Evolutionary conservation across 2,797 vertebrate genomes (phyloP), one percentile per base, ranked within the genome.

Genomic region (Euthynnus affinis): DNA sequence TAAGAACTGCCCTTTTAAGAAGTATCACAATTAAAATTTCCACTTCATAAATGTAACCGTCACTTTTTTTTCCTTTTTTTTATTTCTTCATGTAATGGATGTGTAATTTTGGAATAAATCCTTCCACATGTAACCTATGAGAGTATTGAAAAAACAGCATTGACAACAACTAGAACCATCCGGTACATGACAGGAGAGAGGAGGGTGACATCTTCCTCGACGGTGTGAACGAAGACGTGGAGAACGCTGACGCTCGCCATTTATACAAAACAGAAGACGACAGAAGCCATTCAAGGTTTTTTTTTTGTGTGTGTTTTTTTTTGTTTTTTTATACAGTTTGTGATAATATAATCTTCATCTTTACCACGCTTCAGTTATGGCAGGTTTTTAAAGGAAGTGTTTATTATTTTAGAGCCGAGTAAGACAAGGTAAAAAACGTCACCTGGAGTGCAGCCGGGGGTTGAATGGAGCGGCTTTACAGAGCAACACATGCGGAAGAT

Each of bases 401-500:
- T 49, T 3, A 13, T 49, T 3, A 13, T 49, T 17, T 13, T 9
- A 20, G 40, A 76, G 51, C 71, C 4, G 49, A 81, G 78, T n/a
- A 6, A 72, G 78, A 74, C 23, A 59, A 83, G 78, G 63, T 51
- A 57, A 85, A 57, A 85, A 48, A 61, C 1, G 55, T 72, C 62
- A 17, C 77, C 80, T 71, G 40, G 51, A 83, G 74, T 65, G 85
- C 71, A 71, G 62, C 67, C 49, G 70, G 6, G 15, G 67, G 53
- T 67, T 40, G 62, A 87, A 76, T 40, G 10, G 72, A 89, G 87
- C 73, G 87, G 91, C 84, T n/a, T n/a, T 88, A 67, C 85, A 92
- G 93, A 89, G 93, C 89, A 90, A 93, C 81, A 83, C 91, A 94
- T 90, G 89, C 83, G 48, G 69, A 84, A 63, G 56, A 77, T 69